Base-by-base conservation (phyloP, 2,797 vertebrate species). In the Sparidentex hasta region DNA sequence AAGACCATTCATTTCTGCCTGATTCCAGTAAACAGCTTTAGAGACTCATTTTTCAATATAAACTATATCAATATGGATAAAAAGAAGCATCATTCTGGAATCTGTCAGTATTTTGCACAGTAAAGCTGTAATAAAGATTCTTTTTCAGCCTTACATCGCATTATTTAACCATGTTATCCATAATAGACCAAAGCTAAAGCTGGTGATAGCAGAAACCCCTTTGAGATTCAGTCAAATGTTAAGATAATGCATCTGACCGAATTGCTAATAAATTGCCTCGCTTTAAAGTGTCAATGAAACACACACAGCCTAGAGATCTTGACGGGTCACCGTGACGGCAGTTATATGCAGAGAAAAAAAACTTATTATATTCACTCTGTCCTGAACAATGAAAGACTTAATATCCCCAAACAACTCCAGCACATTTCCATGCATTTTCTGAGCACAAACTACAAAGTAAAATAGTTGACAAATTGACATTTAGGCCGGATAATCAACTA, bases 111-210 rank as follows among this genome's bases (percentile, higher is more conserved):
- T 62, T 77, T 67, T 54, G 57, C 61, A 47, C 43, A 43, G n/a
- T 64, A 25, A 78, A 65, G 56, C 62, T 33, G 56, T 38, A 69
- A 72, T 74, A 21, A 64, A 77, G 23, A 57, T 54, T 71, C 11
- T 50, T 57, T 69, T 75, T 71, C 27, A 51, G 61, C 11, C 62
- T 57, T 33, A 63, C 51, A 16, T 51, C 71, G 52, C 77, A 82
- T 86, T 76, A 83, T 82, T 84, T 56, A 84, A 44, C 44, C 63
- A 56, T 46, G 71, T 74, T 72, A 84, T 84, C 52, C 65, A 88
- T 84, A 86, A 84, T 78, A 86, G 71, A 84, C 56, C 82, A 81
- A 85, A 82, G 70, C 70, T 77, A 69, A 72, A 69, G 68, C 56
- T 74, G 62, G 11, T 59, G 81, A 78, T 72, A 58, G 78, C 44